A percentile compares a stretch with the other conserved stretches of the same genome.
These are phyloP conservation scores for Ichneumoninae sp. DNA, from an alignment of 2,888 invertebrate species.

Conservation along the genomic window DNA sequence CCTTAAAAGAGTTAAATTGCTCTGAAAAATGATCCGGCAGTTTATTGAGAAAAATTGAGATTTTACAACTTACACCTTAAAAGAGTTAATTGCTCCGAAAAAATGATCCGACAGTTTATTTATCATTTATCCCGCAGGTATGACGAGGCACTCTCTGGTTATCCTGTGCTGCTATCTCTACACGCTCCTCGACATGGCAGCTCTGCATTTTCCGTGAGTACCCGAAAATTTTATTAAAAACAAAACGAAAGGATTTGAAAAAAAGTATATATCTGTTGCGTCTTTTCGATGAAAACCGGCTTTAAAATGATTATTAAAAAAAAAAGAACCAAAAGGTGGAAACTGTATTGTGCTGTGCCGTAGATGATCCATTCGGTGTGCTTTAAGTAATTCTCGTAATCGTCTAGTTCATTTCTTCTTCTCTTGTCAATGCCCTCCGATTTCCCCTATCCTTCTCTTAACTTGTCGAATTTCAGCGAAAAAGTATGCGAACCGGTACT, in stretches of 20 bases:
- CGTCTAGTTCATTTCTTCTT: conserved; percentile 13
- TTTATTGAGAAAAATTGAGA: not conserved
- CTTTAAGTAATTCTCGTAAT: conserved; percentile 33
- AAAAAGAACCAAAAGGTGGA: conserved; percentile 15
- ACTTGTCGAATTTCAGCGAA: conserved; percentile 81
- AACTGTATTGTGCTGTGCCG: not conserved
- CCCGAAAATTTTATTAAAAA: conserved; percentile 51
- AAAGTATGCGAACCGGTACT: conserved; percentile 83
- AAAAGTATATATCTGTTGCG: not conserved
- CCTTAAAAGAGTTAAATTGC: not conserved
- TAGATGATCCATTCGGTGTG: conserved; percentile 13
- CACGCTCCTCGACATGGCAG: conserved; percentile 82
- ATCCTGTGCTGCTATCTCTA: conserved; percentile 83
- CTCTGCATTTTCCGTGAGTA: conserved; percentile 83
- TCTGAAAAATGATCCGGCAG: not conserved
- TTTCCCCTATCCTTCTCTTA: conserved; percentile 62
- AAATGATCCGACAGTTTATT: conserved; percentile 7
- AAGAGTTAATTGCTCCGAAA: not conserved
- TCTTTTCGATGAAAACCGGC: not conserved
- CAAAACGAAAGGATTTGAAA: conserved; percentile 38
- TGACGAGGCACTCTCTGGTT: conserved; percentile 83
- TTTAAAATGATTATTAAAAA: conserved; percentile 3
- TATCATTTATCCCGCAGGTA: conserved; percentile 75
- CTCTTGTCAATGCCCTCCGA: conserved; percentile 49
- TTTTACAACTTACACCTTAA: not conserved